Base-by-base conservation (phyloP, 2,888 invertebrate genomes). In the Xanthia togata region DNA sequence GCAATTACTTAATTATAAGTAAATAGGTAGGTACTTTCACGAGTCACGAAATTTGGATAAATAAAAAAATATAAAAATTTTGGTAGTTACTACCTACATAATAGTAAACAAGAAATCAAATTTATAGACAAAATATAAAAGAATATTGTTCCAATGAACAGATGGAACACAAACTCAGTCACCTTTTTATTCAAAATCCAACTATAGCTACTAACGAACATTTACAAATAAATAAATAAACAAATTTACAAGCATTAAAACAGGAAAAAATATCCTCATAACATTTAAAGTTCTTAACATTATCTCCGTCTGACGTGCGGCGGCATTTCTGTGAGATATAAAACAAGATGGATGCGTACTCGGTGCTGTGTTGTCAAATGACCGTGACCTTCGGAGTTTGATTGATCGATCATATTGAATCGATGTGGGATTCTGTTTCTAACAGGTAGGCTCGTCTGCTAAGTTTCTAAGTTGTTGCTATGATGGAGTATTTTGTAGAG, bases 321-420 rank as follows among this genome's bases (percentile, higher is more conserved):
- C 81, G 78, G 84, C 84, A 79, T 81, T 73, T 60, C 53, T 76
- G 64, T 79, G 23, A 70, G 65, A 81, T 77, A 69, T 63, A 69
- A 50, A 74, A 80, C 73, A 88, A 87, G 84, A 88, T 84, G 75
- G 81, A 84, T 88, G 81, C 65, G 65, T 35, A 41, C 23, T n/a
- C 74, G 12, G 26, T 65, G 69, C 57, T 65, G 57, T n/a, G 20
- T 67, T 76, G 78, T 79, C 85, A 81, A 83, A 71, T 79, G 83
- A 74, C 89, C 89, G 88, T 89, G 89, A 90, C 85, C 89, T 88
- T 86, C 81, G 70, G 62, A n/a, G 62, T 57, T 68, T 89, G 88
- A 89, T 89, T 79, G 90, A 90, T 89, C 69, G 77, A 81, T 59
- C 82, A 60, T 70, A 79, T 78, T 44, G 38, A 26, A 74, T 67